Base-by-base conservation (phyloP, 1,140 invertebrate species). In the Orchesella cincta region DNA sequence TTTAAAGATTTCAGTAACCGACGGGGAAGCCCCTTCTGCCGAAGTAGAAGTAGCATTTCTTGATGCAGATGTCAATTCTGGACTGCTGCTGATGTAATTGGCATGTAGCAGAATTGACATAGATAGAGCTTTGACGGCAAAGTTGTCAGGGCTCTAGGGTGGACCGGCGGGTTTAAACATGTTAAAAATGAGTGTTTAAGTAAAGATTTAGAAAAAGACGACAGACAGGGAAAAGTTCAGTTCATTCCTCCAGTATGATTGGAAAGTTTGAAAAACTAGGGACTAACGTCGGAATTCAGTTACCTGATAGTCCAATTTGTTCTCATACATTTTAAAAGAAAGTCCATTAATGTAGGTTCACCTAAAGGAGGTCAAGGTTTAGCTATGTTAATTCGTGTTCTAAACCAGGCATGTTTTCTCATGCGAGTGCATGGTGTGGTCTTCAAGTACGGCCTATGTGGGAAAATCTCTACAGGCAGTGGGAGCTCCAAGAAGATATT, bases 41-140 rank as follows among this genome's bases (percentile, higher is more conserved):
- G 67, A 35, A 1, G 20, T 52, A 31, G 39, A 76, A 72, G 75
- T 76, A 0, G 35, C 71, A 52, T 76, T 76, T 18, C 39, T 76
- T 8, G 75, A 76, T 34, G n/a, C 75, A 76, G 34, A 76, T 76
- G 75, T 31, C 8, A 18, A 57, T 76, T 23, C 72, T 64, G 75
- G 75, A 76, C 31, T 76, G 75, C 64, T 72, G 71, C 51, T 54
- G 71, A 16, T 52, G 36, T 18, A 52, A 71, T 57, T 71, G 29
- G 20, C 64, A 46, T 36, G n/a, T n/a, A n/a, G n/a, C n/a, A n/a
- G n/a, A n/a, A n/a, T n/a, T n/a, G n/a, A n/a, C n/a, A n/a, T n/a
- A n/a, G n/a, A n/a, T n/a, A n/a, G n/a, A n/a, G n/a, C n/a, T n/a
- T n/a, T 67, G 5, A 51, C 46, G 1, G 64, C 72, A 2, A 76